Evolutionary conservation across 2,113 vertebrate species (phyloP).

Genomic region (Protobothrops flavoviridis): DNA sequence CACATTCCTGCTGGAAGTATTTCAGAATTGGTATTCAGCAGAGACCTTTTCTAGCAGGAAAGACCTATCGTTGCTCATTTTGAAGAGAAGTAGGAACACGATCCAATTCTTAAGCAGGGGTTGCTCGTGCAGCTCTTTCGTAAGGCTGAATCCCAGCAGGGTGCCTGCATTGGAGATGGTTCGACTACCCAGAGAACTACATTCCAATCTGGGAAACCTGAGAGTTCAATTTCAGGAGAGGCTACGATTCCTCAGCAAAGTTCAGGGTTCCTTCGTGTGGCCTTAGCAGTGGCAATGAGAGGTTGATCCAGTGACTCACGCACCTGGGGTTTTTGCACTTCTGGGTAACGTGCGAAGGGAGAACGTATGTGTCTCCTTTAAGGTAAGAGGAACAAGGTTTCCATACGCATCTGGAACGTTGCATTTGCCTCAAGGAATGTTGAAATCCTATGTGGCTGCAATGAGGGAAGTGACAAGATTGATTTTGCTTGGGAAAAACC

Average conservation of each 20-base stretch:
- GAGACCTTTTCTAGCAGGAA: not conserved
- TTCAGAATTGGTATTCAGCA: not conserved
- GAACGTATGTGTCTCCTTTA: not conserved
- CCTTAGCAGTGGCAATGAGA: not conserved
- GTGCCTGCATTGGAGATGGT: not conserved
- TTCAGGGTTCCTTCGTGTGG: not conserved
- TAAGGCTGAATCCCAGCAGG: not conserved
- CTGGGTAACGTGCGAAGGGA: not conserved
- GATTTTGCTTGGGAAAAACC: not conserved
- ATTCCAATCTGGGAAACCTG: not conserved
- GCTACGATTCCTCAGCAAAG: not conserved
- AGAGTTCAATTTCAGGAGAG: not conserved
- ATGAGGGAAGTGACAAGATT: conserved; percentile 5
- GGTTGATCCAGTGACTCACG: not conserved
- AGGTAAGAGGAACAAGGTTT: not conserved
- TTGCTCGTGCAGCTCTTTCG: not conserved
- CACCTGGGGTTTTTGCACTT: not conserved
- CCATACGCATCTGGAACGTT: not conserved
- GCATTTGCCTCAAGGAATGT: not conserved
- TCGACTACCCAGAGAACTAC: not conserved
- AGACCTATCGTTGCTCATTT: not conserved
- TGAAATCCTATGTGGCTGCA: conserved; percentile 5
- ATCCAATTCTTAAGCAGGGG: not conserved
- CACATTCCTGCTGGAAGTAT: not conserved
- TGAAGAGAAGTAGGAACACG: not conserved